Conservation (phyloP, 2,888 invertebrate genomes). For the Hypolimnas misippus region DNA sequence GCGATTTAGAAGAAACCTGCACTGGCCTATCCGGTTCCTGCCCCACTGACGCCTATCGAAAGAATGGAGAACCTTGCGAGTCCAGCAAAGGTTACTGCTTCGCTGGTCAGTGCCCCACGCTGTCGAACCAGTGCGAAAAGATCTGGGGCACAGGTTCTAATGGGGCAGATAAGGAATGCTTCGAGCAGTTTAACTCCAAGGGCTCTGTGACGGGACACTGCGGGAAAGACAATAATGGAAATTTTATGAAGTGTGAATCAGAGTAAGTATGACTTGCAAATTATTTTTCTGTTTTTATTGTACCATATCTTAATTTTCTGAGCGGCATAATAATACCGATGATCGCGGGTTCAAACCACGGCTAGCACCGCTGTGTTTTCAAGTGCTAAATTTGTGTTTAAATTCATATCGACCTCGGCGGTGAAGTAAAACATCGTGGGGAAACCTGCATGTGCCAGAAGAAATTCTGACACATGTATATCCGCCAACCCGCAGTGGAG, state of each 20-base stretch:
- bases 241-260: slow-evolving; percentile 93
- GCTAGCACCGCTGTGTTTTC: too few relatives aligned
- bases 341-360: too few relatives aligned
- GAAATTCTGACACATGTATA: too few relatives aligned
- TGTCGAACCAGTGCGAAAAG: slow-evolving; percentile 93
- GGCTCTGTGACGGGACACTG: slow-evolving; percentile 98
- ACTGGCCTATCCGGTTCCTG: slow-evolving; percentile 95
- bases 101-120: slow-evolving; percentile 95
- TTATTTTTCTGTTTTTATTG: too few relatives aligned
- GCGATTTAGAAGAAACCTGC: slow-evolving; percentile 98
- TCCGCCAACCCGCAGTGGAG: too few relatives aligned
- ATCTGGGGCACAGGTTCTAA: slow-evolving; percentile 96
- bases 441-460: too few relatives aligned
- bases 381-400: too few relatives aligned
- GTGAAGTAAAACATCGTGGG: too few relatives aligned
- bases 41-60: slow-evolving; percentile 94
- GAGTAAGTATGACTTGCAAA: slow-evolving; percentile 86
- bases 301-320: too few relatives aligned
- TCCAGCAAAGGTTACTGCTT: slow-evolving; percentile 92
- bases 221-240: slow-evolving; percentile 90
- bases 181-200: slow-evolving; percentile 97
- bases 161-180: slow-evolving; percentile 94
- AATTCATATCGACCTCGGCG: too few relatives aligned
- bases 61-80: slow-evolving; percentile 95
- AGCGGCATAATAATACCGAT: too few relatives aligned